A percentile compares a stretch with the other conserved stretches of the same genome.
phyloP scores from a whole-genome alignment of 1,140 invertebrate genomes.

The Drosophila eugracilis region DNA sequence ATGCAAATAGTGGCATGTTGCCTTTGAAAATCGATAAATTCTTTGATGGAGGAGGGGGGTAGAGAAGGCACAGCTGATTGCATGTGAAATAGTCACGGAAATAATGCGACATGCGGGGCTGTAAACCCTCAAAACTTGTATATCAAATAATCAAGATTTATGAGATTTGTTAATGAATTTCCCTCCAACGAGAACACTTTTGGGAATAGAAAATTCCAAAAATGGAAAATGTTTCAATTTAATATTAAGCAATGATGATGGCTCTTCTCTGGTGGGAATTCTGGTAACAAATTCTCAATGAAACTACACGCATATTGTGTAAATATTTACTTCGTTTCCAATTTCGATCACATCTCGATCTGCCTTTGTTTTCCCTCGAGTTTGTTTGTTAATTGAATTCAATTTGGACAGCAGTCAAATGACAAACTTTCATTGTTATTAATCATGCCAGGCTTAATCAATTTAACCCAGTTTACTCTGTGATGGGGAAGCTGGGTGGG shows the following conservation, averaged over 20 bases:
- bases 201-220: not conserved
- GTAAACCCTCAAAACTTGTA: conserved; percentile 9
- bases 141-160: conserved; percentile 67
- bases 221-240: conserved; percentile 39
- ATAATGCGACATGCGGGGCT: conserved; percentile 2
- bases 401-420: conserved; percentile 44
- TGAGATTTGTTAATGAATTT: conserved; percentile 49
- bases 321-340: conserved; percentile 69
- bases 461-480: conserved; percentile 69
- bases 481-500: conserved; percentile 8
- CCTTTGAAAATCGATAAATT: conserved; percentile 70
- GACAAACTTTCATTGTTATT: conserved; percentile 50
- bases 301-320: conserved; percentile 50
- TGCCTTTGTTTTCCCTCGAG: conserved; percentile 16
- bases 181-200: conserved; percentile 7
- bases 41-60: conserved; percentile 26
- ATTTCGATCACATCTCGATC: conserved; percentile 24
- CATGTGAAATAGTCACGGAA: conserved; percentile 42
- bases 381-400: conserved; percentile 66
- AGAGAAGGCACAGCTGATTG: conserved; percentile 69
- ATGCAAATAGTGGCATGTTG: conserved; percentile 63
- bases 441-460: conserved; percentile 59
- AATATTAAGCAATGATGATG: conserved; percentile 27
- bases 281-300: too few relatives aligned
- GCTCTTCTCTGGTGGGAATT: too few relatives aligned